These are phyloP conservation scores for Atrichornis clamosus DNA, from an alignment of 2,113 vertebrate genomes.

Conservation along the genomic window DNA sequence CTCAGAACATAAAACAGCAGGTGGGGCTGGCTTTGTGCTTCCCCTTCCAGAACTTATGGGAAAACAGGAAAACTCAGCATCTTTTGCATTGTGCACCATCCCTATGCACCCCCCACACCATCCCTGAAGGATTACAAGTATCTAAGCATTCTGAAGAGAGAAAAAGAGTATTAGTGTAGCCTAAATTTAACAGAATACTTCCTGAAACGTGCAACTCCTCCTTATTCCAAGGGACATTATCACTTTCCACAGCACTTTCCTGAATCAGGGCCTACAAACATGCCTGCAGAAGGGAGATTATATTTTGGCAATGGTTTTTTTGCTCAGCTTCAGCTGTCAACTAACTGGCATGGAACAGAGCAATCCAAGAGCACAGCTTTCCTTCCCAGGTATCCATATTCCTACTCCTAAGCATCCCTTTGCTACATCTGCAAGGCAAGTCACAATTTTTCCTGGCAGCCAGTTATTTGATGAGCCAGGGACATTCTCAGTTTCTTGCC, in stretches of 20 bases:
- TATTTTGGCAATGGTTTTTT: neutral
- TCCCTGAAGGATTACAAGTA: neutral
- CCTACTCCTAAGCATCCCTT: neutral
- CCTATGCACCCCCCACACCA: neutral
- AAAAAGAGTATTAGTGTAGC: neutral
- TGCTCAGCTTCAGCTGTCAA: conserved; percentile 9
- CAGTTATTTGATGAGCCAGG: neutral
- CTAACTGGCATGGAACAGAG: neutral
- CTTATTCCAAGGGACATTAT: neutral
- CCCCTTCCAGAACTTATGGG: neutral
- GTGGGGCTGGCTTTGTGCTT: neutral
- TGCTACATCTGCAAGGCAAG: neutral
- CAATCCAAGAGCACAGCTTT: neutral
- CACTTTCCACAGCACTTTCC: neutral
- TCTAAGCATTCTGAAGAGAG: neutral
- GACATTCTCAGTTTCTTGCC: neutral
- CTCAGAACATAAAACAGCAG: neutral
- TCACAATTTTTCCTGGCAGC: neutral
- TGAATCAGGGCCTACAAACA: neutral
- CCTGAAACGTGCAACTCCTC: neutral
- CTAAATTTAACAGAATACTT: neutral
- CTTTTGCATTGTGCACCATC: neutral
- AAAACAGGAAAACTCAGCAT: neutral
- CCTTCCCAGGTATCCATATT: neutral
- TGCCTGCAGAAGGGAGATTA: neutral